Percentiles rank a stretch among this genome's conserved stretches.
Evolutionary conservation across 1,140 invertebrate species (phyloP).

Genomic region (Frieseomelitta varia): DNA sequence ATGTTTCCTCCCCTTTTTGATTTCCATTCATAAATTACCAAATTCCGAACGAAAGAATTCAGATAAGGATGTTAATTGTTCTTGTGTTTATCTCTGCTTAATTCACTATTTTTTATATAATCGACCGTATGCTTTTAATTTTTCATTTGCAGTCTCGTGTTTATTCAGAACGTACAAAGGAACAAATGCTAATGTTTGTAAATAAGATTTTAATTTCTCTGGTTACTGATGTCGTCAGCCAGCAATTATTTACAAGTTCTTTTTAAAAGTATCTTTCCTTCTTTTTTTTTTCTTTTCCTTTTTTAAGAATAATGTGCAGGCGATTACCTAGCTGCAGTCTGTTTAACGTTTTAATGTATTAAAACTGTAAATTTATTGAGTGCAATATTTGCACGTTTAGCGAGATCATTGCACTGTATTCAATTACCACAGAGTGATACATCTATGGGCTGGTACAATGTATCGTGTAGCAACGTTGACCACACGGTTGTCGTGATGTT

Average conservation of each 20-base stretch:
- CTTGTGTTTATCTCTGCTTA: constrained; percentile 49
- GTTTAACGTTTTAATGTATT: constrained; percentile 75
- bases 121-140: constrained; percentile 36
- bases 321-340: constrained; percentile 77
- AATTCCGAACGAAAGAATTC: constrained; percentile 36
- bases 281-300: constrained; percentile 46
- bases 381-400: constrained; percentile 73
- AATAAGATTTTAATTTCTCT: constrained; percentile 64
- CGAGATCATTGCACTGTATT: constrained; percentile 77
- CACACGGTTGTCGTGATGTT: constrained; percentile 46
- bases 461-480: constrained; percentile 57
- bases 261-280: constrained; percentile 48
- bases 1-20: constrained; percentile 32
- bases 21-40: constrained; percentile 20
- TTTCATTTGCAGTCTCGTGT: constrained; percentile 48
- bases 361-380: constrained; percentile 80
- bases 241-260: constrained; percentile 66
- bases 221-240: constrained; percentile 42
- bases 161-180: constrained; percentile 62
- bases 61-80: constrained; percentile 33
- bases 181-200: constrained; percentile 54
- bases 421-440: constrained; percentile 55
- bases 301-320: constrained; percentile 66
- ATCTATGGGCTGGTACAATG: constrained; percentile 53
- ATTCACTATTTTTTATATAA: constrained; percentile 37